Percentiles rank a stretch among this genome's conserved stretches.
Conservation (phyloP, 2,888 invertebrate genomes). For the Lasioglossum villosulum region DNA sequence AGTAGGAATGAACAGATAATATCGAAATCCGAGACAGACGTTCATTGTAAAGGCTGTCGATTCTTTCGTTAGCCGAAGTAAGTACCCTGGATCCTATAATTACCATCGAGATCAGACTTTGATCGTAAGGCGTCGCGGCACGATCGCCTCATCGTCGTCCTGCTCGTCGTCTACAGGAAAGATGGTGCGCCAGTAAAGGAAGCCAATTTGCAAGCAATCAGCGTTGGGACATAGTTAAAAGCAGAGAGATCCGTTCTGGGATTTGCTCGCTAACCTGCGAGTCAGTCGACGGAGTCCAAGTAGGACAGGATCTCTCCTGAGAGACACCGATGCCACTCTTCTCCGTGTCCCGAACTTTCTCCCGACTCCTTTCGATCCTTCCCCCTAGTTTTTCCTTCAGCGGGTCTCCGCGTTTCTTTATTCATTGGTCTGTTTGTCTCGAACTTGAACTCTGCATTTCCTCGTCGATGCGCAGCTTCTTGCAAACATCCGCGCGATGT, state of each 20-base stretch:
- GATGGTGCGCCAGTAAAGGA: conserved; percentile 67
- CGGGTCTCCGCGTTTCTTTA: background rate
- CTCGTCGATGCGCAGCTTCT: background rate
- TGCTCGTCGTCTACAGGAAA: conserved; percentile 44
- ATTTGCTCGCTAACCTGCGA: conserved; percentile 77
- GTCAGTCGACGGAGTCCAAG: conserved; percentile 71
- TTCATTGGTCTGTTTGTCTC: background rate
- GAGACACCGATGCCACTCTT: conserved; percentile 73
- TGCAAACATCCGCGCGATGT: background rate
- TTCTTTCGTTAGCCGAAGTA: conserved; percentile 38
- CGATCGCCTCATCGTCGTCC: conserved; percentile 46
- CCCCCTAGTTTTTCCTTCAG: background rate
- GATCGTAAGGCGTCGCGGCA: conserved; percentile 61
- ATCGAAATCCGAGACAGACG: background rate
- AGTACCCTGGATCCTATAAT: conserved; percentile 42
- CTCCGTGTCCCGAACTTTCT: conserved; percentile 73
- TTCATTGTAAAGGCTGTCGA: conserved; percentile 15
- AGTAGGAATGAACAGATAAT: background rate
- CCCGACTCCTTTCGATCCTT: conserved; percentile 33
- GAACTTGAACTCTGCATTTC: background rate
- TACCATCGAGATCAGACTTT: conserved; percentile 55
- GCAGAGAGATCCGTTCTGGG: conserved; percentile 72
- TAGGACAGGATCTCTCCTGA: conserved; percentile 76
- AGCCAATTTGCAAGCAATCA: conserved; percentile 80
- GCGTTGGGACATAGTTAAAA: conserved; percentile 77